These are phyloP conservation scores for Ectobius pallidus DNA, from an alignment of 2,888 invertebrate genomes.

Conservation along the genomic window DNA sequence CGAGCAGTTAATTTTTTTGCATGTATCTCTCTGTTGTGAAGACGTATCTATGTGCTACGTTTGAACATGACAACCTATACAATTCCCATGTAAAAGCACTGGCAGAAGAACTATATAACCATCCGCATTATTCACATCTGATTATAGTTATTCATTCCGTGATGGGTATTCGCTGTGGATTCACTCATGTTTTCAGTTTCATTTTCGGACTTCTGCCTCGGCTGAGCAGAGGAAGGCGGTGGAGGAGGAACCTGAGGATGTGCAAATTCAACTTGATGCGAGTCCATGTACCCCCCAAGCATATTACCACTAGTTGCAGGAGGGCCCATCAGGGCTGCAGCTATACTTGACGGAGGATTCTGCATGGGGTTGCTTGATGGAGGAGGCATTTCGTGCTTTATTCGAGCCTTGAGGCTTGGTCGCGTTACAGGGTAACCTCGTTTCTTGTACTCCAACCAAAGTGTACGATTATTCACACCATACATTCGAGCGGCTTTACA, in stretches of 20 bases:
- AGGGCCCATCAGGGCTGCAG: constrained; percentile 64
- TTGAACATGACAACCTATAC: too few species aligned
- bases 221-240: too few species aligned
- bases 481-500: constrained; percentile 85
- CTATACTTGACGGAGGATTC: constrained; percentile 45
- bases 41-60: too few species aligned
- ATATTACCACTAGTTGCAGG: constrained; percentile 70
- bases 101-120: too few species aligned
- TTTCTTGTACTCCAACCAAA: constrained; percentile 86
- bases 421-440: constrained; percentile 82
- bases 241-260: constrained; percentile 42
- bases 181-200: constrained; percentile 67
- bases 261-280: constrained; percentile 70
- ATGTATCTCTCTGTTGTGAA: too few species aligned
- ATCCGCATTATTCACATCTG: constrained; percentile 3
- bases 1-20: too few species aligned
- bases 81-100: too few species aligned
- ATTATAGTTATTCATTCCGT: constrained; percentile 16
- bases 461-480: constrained; percentile 83
- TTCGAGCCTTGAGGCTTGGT: constrained; percentile 77
- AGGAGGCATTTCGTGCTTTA: constrained; percentile 68
- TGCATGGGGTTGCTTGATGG: constrained; percentile 47
- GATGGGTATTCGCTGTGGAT: constrained; percentile 73
- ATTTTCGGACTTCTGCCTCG: constrained; percentile 45
- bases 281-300: constrained; percentile 68